These are phyloP conservation scores for Hoplostethus mediterraneus DNA, from an alignment of 2,797 vertebrate species.

Conservation along the genomic window DNA sequence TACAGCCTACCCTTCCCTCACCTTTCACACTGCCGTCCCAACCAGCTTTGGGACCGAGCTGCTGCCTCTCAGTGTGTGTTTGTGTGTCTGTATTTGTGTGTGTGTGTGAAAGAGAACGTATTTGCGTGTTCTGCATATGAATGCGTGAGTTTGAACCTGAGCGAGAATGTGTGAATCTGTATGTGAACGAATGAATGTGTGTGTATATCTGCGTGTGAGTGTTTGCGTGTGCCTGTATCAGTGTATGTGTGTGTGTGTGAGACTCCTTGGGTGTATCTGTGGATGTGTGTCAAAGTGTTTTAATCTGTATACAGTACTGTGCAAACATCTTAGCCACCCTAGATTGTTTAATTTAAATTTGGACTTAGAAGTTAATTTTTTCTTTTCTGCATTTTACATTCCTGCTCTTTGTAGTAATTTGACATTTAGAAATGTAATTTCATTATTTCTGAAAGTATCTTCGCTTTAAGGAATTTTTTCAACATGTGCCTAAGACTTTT, in stretches of 20 bases:
- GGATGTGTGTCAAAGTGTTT: neutral
- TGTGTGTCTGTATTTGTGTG: neutral
- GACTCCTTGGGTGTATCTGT: neutral
- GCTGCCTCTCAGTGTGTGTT: neutral
- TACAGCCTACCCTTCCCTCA: slow-evolving; percentile 13
- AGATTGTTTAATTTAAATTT: no score
- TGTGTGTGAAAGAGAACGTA: neutral
- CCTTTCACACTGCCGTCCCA: slow-evolving; percentile 46
- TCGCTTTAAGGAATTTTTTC: no score
- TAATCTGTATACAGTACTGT: neutral
- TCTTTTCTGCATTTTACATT: no score
- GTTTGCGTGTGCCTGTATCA: neutral
- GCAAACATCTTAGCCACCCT: no score
- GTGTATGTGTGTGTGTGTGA: neutral
- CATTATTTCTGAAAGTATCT: no score
- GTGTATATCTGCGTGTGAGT: neutral
- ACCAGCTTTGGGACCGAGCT: slow-evolving; percentile 46
- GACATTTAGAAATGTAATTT: no score
- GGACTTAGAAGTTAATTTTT: no score
- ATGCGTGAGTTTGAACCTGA: neutral
- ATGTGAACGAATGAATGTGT: neutral
- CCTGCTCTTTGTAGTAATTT: no score
- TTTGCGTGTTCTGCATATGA: slow-evolving; percentile 2
- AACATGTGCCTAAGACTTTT: no score
- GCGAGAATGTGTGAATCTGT: neutral